phyloP scores from a whole-genome alignment of 1,140 invertebrate species.

The Drosophila persimilis region DNA sequence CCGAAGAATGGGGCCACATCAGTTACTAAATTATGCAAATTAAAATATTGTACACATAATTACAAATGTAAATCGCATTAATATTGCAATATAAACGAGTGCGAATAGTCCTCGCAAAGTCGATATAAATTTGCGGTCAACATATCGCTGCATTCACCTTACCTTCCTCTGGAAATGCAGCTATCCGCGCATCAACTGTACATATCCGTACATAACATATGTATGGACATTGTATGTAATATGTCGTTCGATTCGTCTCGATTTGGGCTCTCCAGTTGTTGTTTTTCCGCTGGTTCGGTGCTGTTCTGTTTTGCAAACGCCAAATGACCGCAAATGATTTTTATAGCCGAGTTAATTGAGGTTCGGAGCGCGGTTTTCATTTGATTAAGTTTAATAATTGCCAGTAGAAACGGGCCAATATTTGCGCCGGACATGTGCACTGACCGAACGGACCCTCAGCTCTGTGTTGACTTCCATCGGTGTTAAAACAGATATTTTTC shows the following conservation, averaged over 20 bases:
- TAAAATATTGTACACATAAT: slow-evolving; percentile 79
- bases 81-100: slow-evolving; percentile 56
- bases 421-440: slow-evolving; percentile 40
- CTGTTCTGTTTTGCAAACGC: slow-evolving; percentile 25
- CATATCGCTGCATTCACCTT: slow-evolving; percentile 60
- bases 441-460: slow-evolving; percentile 6
- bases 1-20: slow-evolving; percentile 6
- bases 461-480: slow-evolving; percentile 37
- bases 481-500: slow-evolving; percentile 33
- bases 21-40: slow-evolving; percentile 78
- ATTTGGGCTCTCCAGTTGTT: neutral
- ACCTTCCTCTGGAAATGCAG: slow-evolving; percentile 36
- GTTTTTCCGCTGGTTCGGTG: neutral
- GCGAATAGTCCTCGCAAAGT: slow-evolving; percentile 56
- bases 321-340: slow-evolving; percentile 72
- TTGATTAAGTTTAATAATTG: slow-evolving; percentile 80
- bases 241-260: slow-evolving; percentile 43
- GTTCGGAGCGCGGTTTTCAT: slow-evolving; percentile 66
- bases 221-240: slow-evolving; percentile 13
- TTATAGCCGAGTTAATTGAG: slow-evolving; percentile 76
- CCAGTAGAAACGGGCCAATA: slow-evolving; percentile 54
- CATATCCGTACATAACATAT: too few relatives aligned
- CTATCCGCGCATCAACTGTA: slow-evolving; percentile 11
- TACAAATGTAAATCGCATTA: slow-evolving; percentile 79
- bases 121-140: slow-evolving; percentile 72